Evolutionary conservation across 2,113 vertebrate species (phyloP).

Genomic region (Alces alces): DNA sequence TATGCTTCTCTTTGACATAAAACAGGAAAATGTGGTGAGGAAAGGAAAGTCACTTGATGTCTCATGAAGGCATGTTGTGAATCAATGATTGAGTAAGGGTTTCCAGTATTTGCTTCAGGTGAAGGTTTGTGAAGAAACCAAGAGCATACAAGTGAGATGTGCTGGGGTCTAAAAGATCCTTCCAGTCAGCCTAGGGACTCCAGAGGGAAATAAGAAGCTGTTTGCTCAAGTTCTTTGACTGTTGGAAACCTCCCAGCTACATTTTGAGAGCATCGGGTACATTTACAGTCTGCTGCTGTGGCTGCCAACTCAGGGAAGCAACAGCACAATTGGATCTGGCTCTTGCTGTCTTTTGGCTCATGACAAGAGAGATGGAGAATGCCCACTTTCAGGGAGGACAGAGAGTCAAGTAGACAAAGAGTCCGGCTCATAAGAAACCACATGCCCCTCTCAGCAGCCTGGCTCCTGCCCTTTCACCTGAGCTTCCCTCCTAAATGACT

Average conservation of each 20-base stretch:
- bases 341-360: neutral
- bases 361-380: neutral
- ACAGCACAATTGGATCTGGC: neutral
- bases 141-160: neutral
- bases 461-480: neutral
- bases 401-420: neutral
- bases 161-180: neutral
- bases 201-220: neutral
- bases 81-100: neutral
- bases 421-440: neutral
- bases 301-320: neutral
- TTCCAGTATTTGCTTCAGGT: neutral
- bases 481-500: neutral
- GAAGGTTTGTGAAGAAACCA: neutral
- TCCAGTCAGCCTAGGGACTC: neutral
- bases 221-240: neutral
- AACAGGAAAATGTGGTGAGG: neutral
- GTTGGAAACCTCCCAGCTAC: conserved; percentile 11
- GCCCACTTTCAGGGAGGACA: neutral
- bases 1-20: neutral
- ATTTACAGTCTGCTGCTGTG: neutral
- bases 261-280: neutral
- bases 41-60: neutral
- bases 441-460: neutral
- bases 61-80: neutral